phyloP scores from a whole-genome alignment of 2,888 invertebrate species.

The Ferdinandea cuprea region DNA sequence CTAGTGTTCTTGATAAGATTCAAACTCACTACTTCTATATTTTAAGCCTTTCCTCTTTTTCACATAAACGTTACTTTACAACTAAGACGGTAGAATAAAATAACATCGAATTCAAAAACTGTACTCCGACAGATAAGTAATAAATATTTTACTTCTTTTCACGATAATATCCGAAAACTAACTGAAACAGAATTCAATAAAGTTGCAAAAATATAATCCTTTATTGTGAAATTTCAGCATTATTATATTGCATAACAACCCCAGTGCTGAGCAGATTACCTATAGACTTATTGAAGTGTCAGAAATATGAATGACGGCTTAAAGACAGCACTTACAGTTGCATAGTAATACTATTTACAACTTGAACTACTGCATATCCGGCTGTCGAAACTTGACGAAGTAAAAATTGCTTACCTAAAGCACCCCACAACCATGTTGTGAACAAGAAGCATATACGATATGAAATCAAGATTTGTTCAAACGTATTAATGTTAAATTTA shows the following conservation, averaged over 20 bases:
- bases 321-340: conserved; percentile 28
- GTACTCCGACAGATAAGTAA: not conserved
- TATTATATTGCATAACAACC: conserved; percentile 25
- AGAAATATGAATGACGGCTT: conserved; percentile 55
- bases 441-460: not conserved
- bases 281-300: conserved; percentile 63
- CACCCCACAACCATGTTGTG: no score
- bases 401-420: not conserved
- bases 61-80: no score
- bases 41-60: no score
- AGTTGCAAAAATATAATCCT: not conserved
- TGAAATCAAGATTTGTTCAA: not conserved
- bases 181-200: conserved; percentile 21
- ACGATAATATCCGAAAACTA: conserved; percentile 10
- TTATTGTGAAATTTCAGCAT: not conserved
- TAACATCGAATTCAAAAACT: no score
- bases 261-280: conserved; percentile 11
- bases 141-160: conserved; percentile 14
- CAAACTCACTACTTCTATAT: no score
- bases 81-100: no score
- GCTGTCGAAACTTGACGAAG: conserved; percentile 13
- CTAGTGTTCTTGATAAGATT: no score
- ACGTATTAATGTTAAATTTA: not conserved
- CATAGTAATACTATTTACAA: conserved; percentile 41
- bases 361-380: conserved; percentile 36